phyloP scores from a whole-genome alignment of 2,113 vertebrate genomes.

The Chlorodrepanis virens region DNA sequence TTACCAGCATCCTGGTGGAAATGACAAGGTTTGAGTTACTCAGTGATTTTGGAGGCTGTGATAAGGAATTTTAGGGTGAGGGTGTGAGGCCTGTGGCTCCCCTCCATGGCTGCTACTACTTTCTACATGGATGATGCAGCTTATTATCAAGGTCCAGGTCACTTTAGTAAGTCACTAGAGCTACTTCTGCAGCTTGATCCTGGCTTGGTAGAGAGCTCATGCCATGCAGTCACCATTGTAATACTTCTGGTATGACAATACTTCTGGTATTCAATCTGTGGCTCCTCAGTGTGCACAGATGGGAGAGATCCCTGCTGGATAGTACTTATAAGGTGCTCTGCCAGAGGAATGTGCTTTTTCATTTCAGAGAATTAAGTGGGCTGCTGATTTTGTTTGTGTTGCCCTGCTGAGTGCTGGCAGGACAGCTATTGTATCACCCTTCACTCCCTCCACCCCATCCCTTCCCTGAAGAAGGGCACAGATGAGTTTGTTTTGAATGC shows the following conservation, averaged over 20 bases:
- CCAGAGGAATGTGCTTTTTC: background rate
- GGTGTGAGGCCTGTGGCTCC: background rate
- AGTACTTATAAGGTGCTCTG: background rate
- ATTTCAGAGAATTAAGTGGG: background rate
- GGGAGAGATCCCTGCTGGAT: background rate
- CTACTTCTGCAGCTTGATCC: background rate
- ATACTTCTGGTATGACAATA: background rate
- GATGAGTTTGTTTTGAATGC: background rate
- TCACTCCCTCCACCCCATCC: background rate
- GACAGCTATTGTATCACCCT: background rate
- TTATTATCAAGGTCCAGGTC: background rate
- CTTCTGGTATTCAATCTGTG: background rate
- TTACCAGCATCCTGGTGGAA: background rate
- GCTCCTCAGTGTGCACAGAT: slow-evolving; percentile 13
- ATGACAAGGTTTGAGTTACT: background rate
- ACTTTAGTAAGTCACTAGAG: background rate
- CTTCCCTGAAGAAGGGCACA: background rate
- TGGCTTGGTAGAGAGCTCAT: background rate
- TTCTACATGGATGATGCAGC: background rate
- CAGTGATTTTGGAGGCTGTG: background rate
- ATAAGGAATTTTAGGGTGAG: background rate
- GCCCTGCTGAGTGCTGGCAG: background rate
- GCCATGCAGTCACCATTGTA: background rate
- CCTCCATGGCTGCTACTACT: background rate
- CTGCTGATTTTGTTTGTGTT: slow-evolving; percentile 10